phyloP scores from a whole-genome alignment of 2,113 vertebrate species.

The Cichladusa arquata region DNA sequence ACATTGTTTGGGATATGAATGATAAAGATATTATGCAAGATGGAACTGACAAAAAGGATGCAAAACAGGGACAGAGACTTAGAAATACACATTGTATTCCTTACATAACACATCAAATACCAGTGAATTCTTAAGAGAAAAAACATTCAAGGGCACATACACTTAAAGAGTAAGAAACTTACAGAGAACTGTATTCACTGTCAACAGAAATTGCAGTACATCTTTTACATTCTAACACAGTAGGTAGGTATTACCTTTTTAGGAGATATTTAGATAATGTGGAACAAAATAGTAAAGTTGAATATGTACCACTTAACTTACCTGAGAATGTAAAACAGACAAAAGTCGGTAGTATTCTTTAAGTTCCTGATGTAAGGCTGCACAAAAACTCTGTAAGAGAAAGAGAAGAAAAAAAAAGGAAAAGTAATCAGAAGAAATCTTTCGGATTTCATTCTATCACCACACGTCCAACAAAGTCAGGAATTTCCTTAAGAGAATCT shows the following conservation, averaged over 20 bases:
- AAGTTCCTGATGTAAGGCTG: conserved; percentile 94
- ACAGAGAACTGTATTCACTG: background rate
- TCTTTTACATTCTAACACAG: background rate
- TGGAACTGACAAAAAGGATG: background rate
- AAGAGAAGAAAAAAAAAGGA: too few relatives aligned
- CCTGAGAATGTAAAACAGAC: conserved; percentile 96
- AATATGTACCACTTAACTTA: conserved; percentile 30
- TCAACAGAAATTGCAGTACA: background rate
- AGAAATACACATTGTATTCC: background rate
- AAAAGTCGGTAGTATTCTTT: conserved; percentile 95
- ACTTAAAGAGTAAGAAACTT: background rate
- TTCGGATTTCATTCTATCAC: background rate
- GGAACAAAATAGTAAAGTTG: background rate
- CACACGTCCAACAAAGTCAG: background rate
- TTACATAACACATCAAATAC: background rate
- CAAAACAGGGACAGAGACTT: background rate
- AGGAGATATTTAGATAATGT: background rate
- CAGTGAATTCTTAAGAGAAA: background rate
- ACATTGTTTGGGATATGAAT: background rate
- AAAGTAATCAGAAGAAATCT: background rate
- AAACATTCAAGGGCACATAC: background rate
- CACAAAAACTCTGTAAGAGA: conserved; percentile 89
- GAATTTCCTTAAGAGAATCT: background rate
- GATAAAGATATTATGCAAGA: background rate
- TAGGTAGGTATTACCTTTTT: background rate